These are phyloP conservation scores for Anomalospiza imberbis DNA, from an alignment of 2,797 vertebrate species.

Conservation along the genomic window DNA sequence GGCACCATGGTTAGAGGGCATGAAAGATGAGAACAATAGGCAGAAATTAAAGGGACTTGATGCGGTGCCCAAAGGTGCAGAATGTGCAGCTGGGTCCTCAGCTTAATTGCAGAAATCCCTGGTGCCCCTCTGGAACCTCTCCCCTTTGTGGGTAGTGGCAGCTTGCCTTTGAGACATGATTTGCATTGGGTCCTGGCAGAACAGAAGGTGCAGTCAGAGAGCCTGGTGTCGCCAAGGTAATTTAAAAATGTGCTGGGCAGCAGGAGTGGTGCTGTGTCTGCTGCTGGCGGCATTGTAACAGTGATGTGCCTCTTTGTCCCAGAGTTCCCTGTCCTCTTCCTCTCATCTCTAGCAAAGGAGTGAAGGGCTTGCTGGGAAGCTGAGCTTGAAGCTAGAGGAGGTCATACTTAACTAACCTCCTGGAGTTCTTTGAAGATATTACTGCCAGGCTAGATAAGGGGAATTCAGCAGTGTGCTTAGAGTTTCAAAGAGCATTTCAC, in stretches of 20 bases:
- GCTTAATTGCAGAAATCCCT: neutral
- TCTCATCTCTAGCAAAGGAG: conserved; percentile 37
- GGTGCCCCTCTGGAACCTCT: neutral
- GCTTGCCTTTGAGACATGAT: neutral
- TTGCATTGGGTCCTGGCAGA: neutral
- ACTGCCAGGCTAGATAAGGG: conserved; percentile 67
- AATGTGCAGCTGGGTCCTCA: neutral
- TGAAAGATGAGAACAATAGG: neutral
- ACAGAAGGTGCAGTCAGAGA: neutral
- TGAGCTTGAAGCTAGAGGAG: conserved; percentile 66
- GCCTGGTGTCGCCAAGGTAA: neutral
- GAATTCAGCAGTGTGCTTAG: conserved; percentile 53
- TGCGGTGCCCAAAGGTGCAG: neutral
- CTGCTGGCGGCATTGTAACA: neutral
- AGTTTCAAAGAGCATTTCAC: conserved; percentile 68
- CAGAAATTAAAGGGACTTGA: neutral
- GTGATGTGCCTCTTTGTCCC: conserved; percentile 26
- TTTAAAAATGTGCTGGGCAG: conserved; percentile 36
- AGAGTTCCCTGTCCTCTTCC: conserved; percentile 16
- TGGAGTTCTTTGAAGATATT: conserved; percentile 72
- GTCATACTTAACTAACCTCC: conserved; percentile 72
- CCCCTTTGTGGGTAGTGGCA: neutral
- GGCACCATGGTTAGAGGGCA: neutral
- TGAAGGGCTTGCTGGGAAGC: conserved; percentile 66
- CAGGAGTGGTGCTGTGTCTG: neutral